A percentile compares a stretch with the other conserved stretches of the same genome.
Evolutionary conservation across 2,113 vertebrate genomes (phyloP).

Genomic region (Cichladusa arquata): DNA sequence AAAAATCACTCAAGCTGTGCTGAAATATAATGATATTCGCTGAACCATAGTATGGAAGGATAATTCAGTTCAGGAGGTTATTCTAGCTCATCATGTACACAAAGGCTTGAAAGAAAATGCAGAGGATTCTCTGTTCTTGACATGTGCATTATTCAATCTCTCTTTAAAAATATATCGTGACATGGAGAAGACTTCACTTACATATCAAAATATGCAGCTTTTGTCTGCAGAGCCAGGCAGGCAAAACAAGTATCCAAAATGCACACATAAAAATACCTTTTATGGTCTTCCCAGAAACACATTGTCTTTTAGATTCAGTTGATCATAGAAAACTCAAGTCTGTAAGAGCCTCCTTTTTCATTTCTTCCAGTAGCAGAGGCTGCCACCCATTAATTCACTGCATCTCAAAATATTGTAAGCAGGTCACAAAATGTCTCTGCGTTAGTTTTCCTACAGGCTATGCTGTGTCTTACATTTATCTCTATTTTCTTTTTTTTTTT

Average conservation of each 20-base stretch:
- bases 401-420: background rate
- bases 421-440: background rate
- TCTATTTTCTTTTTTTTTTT: background rate
- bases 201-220: slow-evolving; percentile 59
- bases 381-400: background rate
- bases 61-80: slow-evolving; percentile 84
- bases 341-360: background rate
- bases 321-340: background rate
- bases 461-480: background rate
- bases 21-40: slow-evolving; percentile 81
- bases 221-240: slow-evolving; percentile 56
- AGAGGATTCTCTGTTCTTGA: slow-evolving; percentile 72
- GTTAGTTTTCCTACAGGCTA: background rate
- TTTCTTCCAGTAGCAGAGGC: background rate
- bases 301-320: slow-evolving; percentile 12
- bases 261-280: background rate
- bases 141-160: slow-evolving; percentile 61
- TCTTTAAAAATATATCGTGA: slow-evolving; percentile 45
- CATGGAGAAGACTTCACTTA: slow-evolving; percentile 49
- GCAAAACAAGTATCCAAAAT: slow-evolving; percentile 34
- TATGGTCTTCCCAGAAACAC: background rate
- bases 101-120: slow-evolving; percentile 79
- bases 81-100: slow-evolving; percentile 80
- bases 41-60: slow-evolving; percentile 78
- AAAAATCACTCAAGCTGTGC: slow-evolving; percentile 83